Conservation (phyloP, 1,140 invertebrate genomes). For the Megalopta genalis region DNA sequence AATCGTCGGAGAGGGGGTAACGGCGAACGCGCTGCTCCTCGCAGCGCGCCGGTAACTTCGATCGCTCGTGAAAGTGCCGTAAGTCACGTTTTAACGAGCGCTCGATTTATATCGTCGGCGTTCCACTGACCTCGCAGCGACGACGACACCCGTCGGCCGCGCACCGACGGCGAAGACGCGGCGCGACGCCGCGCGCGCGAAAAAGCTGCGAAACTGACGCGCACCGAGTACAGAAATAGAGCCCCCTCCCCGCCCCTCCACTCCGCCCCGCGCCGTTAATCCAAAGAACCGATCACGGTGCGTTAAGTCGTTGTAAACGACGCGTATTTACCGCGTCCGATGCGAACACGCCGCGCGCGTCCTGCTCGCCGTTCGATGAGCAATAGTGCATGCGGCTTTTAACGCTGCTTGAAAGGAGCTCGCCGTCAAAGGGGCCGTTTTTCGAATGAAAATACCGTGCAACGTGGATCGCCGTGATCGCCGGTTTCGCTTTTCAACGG, state of each 20-base stretch:
- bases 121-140: conserved; percentile 48
- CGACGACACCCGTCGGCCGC: conserved; percentile 18
- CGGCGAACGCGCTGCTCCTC: conserved; percentile 32
- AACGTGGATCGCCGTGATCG: no score
- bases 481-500: no score
- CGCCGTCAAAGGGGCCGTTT: background rate
- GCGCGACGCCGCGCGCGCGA: background rate
- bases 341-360: background rate
- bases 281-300: conserved; percentile 6
- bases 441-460: background rate
- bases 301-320: background rate
- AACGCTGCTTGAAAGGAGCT: background rate
- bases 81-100: conserved; percentile 55
- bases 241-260: no score
- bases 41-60: conserved; percentile 39
- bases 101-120: conserved; percentile 51
- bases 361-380: background rate
- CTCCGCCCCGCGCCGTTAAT: no score
- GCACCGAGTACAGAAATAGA: conserved; percentile 19
- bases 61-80: conserved; percentile 51
- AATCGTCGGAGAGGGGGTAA: background rate
- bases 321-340: background rate
- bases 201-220: conserved; percentile 20
- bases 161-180: background rate
- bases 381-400: no score